These are phyloP conservation scores for Mantis religiosa DNA, from an alignment of 2,888 invertebrate species.

Conservation along the genomic window DNA sequence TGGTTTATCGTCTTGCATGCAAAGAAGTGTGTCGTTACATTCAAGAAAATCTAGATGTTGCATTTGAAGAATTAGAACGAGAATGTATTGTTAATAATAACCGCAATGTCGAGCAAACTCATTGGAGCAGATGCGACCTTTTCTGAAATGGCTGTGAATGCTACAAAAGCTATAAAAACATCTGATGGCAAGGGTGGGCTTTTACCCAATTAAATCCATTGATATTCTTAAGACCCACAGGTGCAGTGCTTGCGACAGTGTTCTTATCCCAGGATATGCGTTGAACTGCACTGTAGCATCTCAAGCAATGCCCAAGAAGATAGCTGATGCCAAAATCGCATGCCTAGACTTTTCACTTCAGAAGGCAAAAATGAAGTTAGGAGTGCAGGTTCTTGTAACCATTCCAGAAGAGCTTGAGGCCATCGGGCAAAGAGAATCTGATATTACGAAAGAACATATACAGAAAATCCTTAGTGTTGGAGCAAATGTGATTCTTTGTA, in stretches of 20 bases:
- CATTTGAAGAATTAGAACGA: too few species aligned
- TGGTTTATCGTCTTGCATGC: too few species aligned
- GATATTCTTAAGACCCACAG: slow-evolving; percentile 98
- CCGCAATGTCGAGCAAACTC: too few species aligned
- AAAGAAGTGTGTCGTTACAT: too few species aligned
- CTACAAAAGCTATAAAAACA: slow-evolving; percentile 85
- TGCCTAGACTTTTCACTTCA: slow-evolving; percentile 96
- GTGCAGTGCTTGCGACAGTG: slow-evolving; percentile 87
- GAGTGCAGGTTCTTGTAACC: slow-evolving; percentile 87
- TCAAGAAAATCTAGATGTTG: too few species aligned
- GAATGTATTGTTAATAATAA: too few species aligned
- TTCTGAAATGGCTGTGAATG: slow-evolving; percentile 92
- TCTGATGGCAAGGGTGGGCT: slow-evolving; percentile 78
- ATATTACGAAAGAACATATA: slow-evolving; percentile 96
- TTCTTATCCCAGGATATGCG: slow-evolving; percentile 88
- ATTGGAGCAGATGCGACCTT: slow-evolving; percentile 93
- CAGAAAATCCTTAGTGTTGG: slow-evolving; percentile 91
- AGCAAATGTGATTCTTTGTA: slow-evolving; percentile 89
- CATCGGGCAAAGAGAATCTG: slow-evolving; percentile 89
- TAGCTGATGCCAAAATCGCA: slow-evolving; percentile 92
- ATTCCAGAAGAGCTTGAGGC: slow-evolving; percentile 95
- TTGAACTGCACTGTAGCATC: slow-evolving; percentile 97
- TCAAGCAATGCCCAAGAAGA: slow-evolving; percentile 84
- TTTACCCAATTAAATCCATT: slow-evolving; percentile 90
- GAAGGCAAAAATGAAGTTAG: slow-evolving; percentile 99